These are phyloP conservation scores for Ladona fulva DNA, from an alignment of 1,140 invertebrate species.

Conservation along the genomic window DNA sequence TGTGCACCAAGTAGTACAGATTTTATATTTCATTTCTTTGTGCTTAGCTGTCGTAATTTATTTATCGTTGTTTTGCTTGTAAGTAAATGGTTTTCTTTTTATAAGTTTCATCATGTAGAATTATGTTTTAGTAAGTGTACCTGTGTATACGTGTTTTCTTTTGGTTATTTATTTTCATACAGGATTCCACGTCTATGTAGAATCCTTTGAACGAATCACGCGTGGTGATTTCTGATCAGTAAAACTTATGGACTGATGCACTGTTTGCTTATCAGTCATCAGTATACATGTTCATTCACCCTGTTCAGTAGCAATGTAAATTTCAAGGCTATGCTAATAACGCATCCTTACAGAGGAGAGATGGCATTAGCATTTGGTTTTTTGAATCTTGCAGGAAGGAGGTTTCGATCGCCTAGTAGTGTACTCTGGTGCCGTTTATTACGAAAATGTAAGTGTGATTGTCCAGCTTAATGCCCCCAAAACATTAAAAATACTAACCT, in stretches of 20 bases:
- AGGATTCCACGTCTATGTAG: neutral
- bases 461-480: neutral
- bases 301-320: neutral
- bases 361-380: constrained; percentile 9
- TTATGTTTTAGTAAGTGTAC: too few relatives aligned
- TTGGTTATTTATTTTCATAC: neutral
- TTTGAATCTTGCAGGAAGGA: constrained; percentile 4
- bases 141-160: too few relatives aligned
- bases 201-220: neutral
- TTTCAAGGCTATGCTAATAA: neutral
- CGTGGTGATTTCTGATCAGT: too few relatives aligned
- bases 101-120: too few relatives aligned
- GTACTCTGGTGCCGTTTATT: constrained; percentile 8
- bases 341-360: neutral
- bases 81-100: too few relatives aligned
- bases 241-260: too few relatives aligned
- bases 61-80: too few relatives aligned
- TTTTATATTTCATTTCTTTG: too few relatives aligned
- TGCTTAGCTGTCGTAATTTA: too few relatives aligned
- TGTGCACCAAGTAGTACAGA: neutral
- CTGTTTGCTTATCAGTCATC: too few relatives aligned
- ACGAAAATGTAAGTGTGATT: constrained; percentile 6
- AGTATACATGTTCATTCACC: neutral
- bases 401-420: constrained; percentile 3
- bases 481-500: neutral